A percentile compares a stretch with the other conserved stretches of the same genome.
Evolutionary conservation across 2,797 vertebrate species (phyloP).

Genomic region (Tauraco hartlaubi): DNA sequence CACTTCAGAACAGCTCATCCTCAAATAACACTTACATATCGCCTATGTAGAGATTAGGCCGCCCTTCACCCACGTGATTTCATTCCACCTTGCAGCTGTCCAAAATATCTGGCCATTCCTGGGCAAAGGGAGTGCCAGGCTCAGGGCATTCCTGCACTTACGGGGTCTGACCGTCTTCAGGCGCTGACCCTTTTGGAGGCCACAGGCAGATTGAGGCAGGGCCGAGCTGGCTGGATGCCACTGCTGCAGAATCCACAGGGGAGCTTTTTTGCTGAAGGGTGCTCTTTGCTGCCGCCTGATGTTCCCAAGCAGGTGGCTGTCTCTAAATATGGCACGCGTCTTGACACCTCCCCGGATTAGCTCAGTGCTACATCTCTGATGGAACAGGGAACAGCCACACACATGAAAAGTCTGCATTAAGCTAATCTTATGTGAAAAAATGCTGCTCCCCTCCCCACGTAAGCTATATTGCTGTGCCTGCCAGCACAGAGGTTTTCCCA

Average conservation of each 20-base stretch:
- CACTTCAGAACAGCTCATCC: conserved; percentile 12
- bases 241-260: background rate
- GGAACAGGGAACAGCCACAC: background rate
- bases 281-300: conserved; percentile 42
- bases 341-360: background rate
- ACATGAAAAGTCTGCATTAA: background rate
- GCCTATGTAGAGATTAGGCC: conserved; percentile 85
- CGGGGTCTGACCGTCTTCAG: background rate
- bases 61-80: conserved; percentile 84
- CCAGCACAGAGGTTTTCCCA: background rate
- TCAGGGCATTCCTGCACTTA: background rate
- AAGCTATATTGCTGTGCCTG: background rate
- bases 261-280: background rate
- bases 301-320: conserved; percentile 52
- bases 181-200: background rate
- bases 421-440: background rate
- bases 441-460: background rate
- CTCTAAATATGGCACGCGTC: background rate
- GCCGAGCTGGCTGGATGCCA: background rate
- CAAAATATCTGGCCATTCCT: conserved; percentile 84
- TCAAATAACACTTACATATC: conserved; percentile 83
- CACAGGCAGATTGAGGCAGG: background rate
- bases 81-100: conserved; percentile 85
- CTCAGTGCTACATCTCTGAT: background rate
- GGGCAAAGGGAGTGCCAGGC: conserved; percentile 69